These are phyloP conservation scores for Colossoma macropomum DNA, from an alignment of 2,113 vertebrate species.

Conservation along the genomic window DNA sequence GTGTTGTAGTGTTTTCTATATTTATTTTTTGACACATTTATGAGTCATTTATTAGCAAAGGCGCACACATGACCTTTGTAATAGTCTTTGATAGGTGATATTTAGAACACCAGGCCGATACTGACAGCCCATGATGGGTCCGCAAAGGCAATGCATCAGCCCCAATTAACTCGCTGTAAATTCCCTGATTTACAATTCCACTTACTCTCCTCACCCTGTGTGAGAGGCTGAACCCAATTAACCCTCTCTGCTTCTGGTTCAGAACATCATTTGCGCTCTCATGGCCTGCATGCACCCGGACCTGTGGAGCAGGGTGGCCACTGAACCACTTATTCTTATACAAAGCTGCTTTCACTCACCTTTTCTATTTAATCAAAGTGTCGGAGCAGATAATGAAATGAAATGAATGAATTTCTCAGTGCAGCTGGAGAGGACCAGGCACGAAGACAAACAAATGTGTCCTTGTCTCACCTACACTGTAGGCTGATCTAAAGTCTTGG, in stretches of 20 bases:
- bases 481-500: not conserved
- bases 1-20: too few relatives aligned
- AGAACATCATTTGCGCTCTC: slow-evolving; percentile 2
- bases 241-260: slow-evolving; percentile 27
- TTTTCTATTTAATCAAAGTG: not conserved
- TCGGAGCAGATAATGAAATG: not conserved
- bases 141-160: slow-evolving; percentile 12
- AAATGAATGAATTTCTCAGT: not conserved
- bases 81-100: not conserved
- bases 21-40: too few relatives aligned
- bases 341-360: slow-evolving; percentile 7
- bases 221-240: slow-evolving; percentile 55
- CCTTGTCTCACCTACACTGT: not conserved
- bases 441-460: not conserved
- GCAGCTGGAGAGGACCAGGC: not conserved
- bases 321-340: not conserved
- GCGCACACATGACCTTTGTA: slow-evolving; percentile 2
- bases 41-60: not conserved
- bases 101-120: slow-evolving; percentile 6
- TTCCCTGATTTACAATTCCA: slow-evolving; percentile 44
- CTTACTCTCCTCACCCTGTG: slow-evolving; percentile 38
- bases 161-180: slow-evolving; percentile 27
- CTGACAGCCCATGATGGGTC: slow-evolving; percentile 13
- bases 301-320: not conserved
- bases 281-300: not conserved